phyloP scores from a whole-genome alignment of 1,140 invertebrate genomes.

The Drosophila carrolli region DNA sequence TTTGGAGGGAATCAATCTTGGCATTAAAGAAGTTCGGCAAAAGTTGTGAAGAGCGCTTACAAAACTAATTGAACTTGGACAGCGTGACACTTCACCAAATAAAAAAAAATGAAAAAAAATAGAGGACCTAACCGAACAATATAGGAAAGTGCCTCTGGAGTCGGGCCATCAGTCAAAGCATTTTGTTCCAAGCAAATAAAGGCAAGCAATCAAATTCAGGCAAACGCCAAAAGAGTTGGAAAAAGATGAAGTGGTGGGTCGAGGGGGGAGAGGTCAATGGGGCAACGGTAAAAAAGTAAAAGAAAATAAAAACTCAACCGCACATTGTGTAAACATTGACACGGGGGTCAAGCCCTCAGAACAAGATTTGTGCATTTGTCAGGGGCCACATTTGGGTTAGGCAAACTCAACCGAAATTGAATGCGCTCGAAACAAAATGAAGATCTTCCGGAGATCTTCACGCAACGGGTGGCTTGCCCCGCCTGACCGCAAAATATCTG shows the following conservation, averaged over 20 bases:
- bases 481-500: conserved; percentile 71
- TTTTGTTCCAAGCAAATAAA: conserved; percentile 80
- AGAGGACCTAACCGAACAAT: conserved; percentile 46
- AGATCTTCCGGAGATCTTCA: conserved; percentile 27
- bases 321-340: conserved; percentile 61
- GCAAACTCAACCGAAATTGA: conserved; percentile 34
- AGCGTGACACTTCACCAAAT: conserved; percentile 77
- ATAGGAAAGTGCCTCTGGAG: conserved; percentile 39
- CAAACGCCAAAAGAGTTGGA: conserved; percentile 59
- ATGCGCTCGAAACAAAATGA: conserved; percentile 33
- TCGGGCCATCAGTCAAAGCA: conserved; percentile 70
- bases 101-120: conserved; percentile 20
- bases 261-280: conserved; percentile 46
- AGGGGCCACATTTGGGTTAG: conserved; percentile 50
- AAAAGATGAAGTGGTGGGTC: background rate
- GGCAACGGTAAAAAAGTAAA: conserved; percentile 59
- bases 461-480: conserved; percentile 24
- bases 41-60: conserved; percentile 73
- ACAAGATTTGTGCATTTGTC: conserved; percentile 76
- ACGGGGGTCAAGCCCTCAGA: conserved; percentile 54
- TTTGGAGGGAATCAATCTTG: conserved; percentile 71
- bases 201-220: conserved; percentile 74
- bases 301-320: conserved; percentile 42
- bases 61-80: conserved; percentile 83
- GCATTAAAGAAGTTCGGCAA: conserved; percentile 67